phyloP scores from a whole-genome alignment of 2,888 invertebrate species.

The Clunio marinus region DNA sequence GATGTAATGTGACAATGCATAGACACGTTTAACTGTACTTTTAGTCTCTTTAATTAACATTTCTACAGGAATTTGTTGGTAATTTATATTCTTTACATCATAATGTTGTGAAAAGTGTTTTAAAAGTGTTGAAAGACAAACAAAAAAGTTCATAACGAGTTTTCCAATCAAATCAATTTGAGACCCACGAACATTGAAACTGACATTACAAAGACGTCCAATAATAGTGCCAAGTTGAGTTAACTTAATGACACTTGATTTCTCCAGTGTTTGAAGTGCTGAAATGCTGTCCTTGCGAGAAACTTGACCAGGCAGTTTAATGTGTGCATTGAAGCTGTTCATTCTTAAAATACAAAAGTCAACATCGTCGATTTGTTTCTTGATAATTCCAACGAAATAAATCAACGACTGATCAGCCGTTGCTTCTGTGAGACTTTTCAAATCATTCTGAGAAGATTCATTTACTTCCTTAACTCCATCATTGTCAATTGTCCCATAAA shows the following conservation, averaged over 20 bases:
- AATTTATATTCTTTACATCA: constrained; percentile 24
- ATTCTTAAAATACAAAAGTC: not conserved
- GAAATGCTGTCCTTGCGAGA: not conserved
- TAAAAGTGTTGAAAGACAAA: constrained; percentile 14
- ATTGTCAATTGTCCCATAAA: not conserved
- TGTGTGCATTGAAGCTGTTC: constrained; percentile 17
- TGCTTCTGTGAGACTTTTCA: not conserved
- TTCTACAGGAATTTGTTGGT: not conserved
- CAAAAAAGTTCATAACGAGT: not conserved
- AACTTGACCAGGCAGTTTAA: constrained; percentile 1
- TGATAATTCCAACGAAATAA: not conserved
- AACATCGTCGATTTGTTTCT: not conserved
- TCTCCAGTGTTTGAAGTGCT: not conserved
- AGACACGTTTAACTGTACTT: not conserved
- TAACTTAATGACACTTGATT: not conserved
- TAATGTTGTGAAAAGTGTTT: constrained; percentile 17
- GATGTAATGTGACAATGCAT: not conserved
- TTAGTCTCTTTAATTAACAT: constrained; percentile 7
- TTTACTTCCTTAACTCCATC: not conserved
- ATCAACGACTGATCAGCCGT: not conserved
- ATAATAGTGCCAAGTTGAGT: not conserved
- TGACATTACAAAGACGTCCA: not conserved
- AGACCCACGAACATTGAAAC: not conserved
- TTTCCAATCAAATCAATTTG: not conserved
- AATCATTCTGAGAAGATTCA: not conserved